A percentile compares a stretch with the other conserved stretches of the same genome.
Conservation (phyloP, 2,888 invertebrate genomes). For the Piscicola geometra region DNA sequence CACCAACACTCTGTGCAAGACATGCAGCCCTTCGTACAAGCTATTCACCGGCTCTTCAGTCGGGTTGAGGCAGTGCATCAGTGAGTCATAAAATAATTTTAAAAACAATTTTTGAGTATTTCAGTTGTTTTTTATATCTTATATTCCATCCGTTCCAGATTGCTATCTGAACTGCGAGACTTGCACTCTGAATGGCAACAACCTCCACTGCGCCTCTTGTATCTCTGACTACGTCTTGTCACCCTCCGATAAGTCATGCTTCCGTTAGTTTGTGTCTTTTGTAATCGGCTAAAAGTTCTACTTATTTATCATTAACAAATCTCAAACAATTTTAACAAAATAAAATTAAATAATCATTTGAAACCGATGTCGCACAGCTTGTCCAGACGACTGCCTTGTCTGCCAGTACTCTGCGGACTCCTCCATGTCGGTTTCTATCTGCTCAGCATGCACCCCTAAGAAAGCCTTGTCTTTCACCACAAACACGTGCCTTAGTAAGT, state of each 20-base stretch:
- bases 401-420: slow-evolving; percentile 25
- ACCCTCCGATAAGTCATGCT: slow-evolving; percentile 29
- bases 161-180: slow-evolving; percentile 33
- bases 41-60: background rate
- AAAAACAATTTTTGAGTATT: too few species aligned
- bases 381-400: slow-evolving; percentile 28
- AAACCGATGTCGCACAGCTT: slow-evolving; percentile 30
- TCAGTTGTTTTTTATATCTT: too few species aligned
- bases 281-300: too few species aligned
- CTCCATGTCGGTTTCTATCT: slow-evolving; percentile 27
- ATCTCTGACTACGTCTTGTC: background rate
- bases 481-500: background rate
- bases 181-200: slow-evolving; percentile 20
- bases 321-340: too few species aligned
- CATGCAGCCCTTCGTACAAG: background rate
- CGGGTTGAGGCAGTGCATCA: slow-evolving; percentile 6
- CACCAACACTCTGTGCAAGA: slow-evolving; percentile 18
- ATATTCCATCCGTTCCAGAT: too few species aligned
- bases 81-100: too few species aligned
- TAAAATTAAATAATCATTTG: too few species aligned
- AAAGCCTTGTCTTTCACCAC: background rate
- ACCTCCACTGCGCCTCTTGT: slow-evolving; percentile 23
- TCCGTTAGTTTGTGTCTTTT: slow-evolving; percentile 36
- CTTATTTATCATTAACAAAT: too few species aligned
- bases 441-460: slow-evolving; percentile 9